Evolutionary conservation across 1,140 invertebrate species (phyloP).

Genomic region (Philotrypesis tridentata): DNA sequence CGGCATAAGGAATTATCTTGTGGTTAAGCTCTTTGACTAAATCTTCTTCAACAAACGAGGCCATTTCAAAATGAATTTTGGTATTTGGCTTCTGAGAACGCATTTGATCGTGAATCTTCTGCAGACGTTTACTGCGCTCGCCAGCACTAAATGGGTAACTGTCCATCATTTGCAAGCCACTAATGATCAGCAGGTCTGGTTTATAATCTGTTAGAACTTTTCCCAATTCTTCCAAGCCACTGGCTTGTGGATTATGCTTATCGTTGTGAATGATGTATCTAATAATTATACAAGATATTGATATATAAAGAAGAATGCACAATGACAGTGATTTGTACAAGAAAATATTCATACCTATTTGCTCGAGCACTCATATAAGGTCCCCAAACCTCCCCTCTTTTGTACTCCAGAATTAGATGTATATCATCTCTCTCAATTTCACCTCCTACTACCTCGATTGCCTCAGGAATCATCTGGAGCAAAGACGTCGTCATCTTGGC

Average conservation of each 20-base stretch:
- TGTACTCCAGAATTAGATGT: slow-evolving; percentile 89
- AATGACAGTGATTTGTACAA: no score
- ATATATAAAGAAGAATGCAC: slow-evolving; percentile 21
- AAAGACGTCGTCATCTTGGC: slow-evolving; percentile 79
- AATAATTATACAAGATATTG: slow-evolving; percentile 47
- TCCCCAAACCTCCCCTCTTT: slow-evolving; percentile 85
- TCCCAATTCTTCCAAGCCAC: slow-evolving; percentile 82
- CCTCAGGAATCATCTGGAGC: slow-evolving; percentile 74
- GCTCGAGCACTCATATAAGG: slow-evolving; percentile 83
- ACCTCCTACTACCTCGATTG: slow-evolving; percentile 78
- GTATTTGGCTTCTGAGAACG: slow-evolving; percentile 76
- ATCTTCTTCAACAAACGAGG: slow-evolving; percentile 85
- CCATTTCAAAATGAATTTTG: slow-evolving; percentile 91
- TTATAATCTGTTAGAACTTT: slow-evolving; percentile 78
- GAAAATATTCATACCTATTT: slow-evolving; percentile 78
- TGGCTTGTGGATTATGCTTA: slow-evolving; percentile 85
- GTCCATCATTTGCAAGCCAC: slow-evolving; percentile 93
- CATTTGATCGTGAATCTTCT: slow-evolving; percentile 82
- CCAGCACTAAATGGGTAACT: slow-evolving; percentile 85
- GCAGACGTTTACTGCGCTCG: slow-evolving; percentile 77
- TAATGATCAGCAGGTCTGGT: slow-evolving; percentile 86
- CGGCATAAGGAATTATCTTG: slow-evolving; percentile 83
- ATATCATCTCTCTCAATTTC: slow-evolving; percentile 83
- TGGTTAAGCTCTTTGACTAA: slow-evolving; percentile 81
- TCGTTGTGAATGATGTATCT: slow-evolving; percentile 92